Base-by-base conservation (phyloP, 2,113 vertebrate species). In the Neofelis nebulosa region DNA sequence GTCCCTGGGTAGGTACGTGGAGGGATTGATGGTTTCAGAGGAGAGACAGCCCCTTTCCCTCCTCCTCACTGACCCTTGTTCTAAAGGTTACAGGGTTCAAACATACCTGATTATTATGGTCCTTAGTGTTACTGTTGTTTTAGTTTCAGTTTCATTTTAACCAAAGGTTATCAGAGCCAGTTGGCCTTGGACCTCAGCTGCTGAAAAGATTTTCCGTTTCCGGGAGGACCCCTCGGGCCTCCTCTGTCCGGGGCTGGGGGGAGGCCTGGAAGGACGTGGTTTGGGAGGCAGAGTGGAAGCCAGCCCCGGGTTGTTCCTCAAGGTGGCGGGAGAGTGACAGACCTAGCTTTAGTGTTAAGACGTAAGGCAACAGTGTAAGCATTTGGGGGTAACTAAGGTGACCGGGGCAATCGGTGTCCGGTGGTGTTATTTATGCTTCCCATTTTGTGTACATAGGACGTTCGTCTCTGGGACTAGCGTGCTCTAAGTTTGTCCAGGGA, bases 121-220 rank as follows among this genome's bases (percentile, higher is more conserved):
- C 33, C 4, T 87, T 88, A 21, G 79, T 89, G n/a, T 95, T 78
- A 16, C 90, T 89, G 14, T 81, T 66, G 48, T 90, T 80, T 71
- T 96, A 1, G 96, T 95, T 95, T 85, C 96, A 33, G 91, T 48
- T 96, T 38, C 76, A 98, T 88, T 97, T 94, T 66, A 96, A 97
- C 94, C 92, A 93, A 97, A 97, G 98, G 97, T 93, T 95, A 91
- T 97, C 15, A 81, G 92, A 98, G 98, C 97, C 98, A 74, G 85
- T 95, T 66, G 68, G 97, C 96, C 93, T 73, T 97, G 97, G 95
- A 97, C 95, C 98, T 96, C 93, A 98, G 98, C 98, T 98, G 98
- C 98, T 98, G 96, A 91, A 95, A 94, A 97, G 68, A 16, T 2
- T 89, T 95, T 79, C 94, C 95, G 95, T 98, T 98, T 98, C 92